These are phyloP conservation scores for Semnornis frantzii DNA, from an alignment of 2,113 vertebrate species.

Conservation along the genomic window DNA sequence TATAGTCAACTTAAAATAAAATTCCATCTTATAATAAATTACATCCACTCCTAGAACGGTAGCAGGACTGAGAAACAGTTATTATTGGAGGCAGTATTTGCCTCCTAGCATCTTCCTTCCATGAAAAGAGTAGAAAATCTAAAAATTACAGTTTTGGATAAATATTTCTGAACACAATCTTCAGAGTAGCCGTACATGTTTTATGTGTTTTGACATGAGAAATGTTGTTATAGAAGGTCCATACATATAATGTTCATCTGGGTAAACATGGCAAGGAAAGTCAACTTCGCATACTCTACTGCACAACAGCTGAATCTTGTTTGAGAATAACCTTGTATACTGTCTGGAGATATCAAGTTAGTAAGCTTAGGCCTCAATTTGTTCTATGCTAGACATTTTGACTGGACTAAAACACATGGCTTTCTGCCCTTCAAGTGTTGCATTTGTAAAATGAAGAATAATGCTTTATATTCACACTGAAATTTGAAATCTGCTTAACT, in stretches of 20 bases:
- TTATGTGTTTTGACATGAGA: not conserved
- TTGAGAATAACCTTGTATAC: not conserved
- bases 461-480: not conserved
- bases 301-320: not conserved
- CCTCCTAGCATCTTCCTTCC: not conserved
- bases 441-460: not conserved
- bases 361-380: not conserved
- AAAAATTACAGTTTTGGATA: not conserved
- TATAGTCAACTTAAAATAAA: not conserved
- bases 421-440: not conserved
- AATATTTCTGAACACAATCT: not conserved
- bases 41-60: not conserved
- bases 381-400: not conserved
- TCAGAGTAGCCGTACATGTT: not conserved
- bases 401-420: not conserved
- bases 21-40: not conserved
- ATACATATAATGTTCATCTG: not conserved
- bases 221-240: not conserved
- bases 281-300: not conserved
- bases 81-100: not conserved
- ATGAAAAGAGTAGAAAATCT: not conserved
- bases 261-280: not conserved
- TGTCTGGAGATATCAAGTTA: not conserved
- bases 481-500: constrained; percentile 8
- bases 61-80: not conserved